phyloP scores from a whole-genome alignment of 2,888 invertebrate genomes.

The Neoascia interrupta region DNA sequence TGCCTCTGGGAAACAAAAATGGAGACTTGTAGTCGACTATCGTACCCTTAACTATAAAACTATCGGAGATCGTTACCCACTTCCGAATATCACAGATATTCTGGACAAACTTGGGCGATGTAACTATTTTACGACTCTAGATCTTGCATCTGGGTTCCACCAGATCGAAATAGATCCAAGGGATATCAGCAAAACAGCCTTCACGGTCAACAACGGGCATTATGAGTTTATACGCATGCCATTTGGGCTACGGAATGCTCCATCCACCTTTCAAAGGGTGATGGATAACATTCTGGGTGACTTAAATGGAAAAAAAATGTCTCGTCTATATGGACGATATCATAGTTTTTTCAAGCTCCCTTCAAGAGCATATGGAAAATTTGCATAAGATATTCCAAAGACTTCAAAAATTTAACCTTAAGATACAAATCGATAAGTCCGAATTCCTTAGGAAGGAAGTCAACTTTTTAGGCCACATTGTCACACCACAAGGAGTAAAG shows the following conservation, averaged over 20 bases:
- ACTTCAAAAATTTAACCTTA: not conserved
- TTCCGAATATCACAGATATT: conserved; percentile 39
- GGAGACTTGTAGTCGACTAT: conserved; percentile 44
- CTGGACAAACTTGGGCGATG: conserved; percentile 28
- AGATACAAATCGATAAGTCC: conserved; percentile 7
- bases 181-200: conserved; percentile 20
- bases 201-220: not conserved
- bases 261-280: conserved; percentile 1
- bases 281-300: conserved; percentile 7
- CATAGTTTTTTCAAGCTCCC: not conserved
- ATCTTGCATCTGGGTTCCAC: conserved; percentile 20
- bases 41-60: conserved; percentile 15
- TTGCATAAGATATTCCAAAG: not conserved
- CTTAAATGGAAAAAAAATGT: conserved; percentile 12
- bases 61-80: conserved; percentile 24
- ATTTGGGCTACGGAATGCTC: not conserved
- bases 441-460: conserved; percentile 14
- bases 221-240: conserved; percentile 5
- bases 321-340: not conserved
- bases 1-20: conserved; percentile 38
- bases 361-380: conserved; percentile 13
- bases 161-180: conserved; percentile 12
- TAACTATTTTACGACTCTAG: conserved; percentile 24
- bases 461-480: conserved; percentile 1
- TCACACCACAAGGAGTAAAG: conserved; percentile 10